These are phyloP conservation scores for Ellobium chinense DNA, from an alignment of 2,888 invertebrate genomes.

Conservation along the genomic window DNA sequence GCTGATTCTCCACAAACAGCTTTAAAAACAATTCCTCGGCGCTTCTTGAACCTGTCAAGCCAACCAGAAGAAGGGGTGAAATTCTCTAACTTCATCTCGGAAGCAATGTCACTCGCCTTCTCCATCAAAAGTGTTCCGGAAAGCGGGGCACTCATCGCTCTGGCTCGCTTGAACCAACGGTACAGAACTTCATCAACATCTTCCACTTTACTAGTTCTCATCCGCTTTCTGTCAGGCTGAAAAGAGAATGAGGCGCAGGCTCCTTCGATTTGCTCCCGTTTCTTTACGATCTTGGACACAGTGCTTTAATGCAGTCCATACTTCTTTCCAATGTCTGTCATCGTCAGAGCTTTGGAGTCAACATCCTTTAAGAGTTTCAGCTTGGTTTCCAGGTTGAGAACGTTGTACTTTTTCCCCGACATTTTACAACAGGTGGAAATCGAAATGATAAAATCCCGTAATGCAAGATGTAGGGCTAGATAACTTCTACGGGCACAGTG, in stretches of 20 bases:
- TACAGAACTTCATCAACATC: background rate
- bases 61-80: conserved; percentile 44
- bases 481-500: too few relatives aligned
- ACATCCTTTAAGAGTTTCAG: too few relatives aligned
- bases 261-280: too few relatives aligned
- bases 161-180: background rate
- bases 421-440: too few relatives aligned
- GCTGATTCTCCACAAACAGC: background rate
- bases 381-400: too few relatives aligned
- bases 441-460: too few relatives aligned
- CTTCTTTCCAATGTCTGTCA: too few relatives aligned
- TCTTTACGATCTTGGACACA: too few relatives aligned
- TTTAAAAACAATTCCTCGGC: conserved; percentile 2
- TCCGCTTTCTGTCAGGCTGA: background rate
- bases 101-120: conserved; percentile 45
- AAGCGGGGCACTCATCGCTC: background rate
- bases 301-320: too few relatives aligned
- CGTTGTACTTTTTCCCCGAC: too few relatives aligned
- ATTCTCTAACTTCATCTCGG: conserved; percentile 20
- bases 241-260: background rate
- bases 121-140: background rate
- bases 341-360: too few relatives aligned
- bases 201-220: background rate
- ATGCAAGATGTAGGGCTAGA: too few relatives aligned
- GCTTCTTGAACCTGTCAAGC: conserved; percentile 20